Percentiles rank a stretch among this genome's conserved stretches.
Evolutionary conservation across 2,797 vertebrate genomes (phyloP).

Genomic region (Decapterus maruadsi): DNA sequence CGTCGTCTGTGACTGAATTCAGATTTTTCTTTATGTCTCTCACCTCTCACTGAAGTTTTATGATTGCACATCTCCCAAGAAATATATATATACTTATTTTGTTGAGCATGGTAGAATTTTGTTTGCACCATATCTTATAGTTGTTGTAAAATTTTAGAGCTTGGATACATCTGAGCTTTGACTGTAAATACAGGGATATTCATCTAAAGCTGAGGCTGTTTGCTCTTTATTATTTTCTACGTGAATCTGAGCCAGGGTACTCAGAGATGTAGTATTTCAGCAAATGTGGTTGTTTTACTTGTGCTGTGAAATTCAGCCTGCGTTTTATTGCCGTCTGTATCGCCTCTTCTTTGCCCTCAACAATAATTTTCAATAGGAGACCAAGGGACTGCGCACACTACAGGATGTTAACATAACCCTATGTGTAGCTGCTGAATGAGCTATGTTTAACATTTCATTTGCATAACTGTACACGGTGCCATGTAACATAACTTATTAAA

Average conservation of each 20-base stretch:
- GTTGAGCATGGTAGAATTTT: neutral
- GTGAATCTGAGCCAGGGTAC: neutral
- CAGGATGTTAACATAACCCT: neutral
- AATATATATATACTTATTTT: neutral
- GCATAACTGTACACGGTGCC: neutral
- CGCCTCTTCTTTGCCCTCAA: neutral
- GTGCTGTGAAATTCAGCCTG: neutral
- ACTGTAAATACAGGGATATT: constrained; percentile 13
- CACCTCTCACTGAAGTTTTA: neutral
- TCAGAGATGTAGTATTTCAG: neutral
- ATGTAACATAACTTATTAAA: neutral
- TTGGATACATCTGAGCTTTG: neutral
- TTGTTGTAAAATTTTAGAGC: neutral
- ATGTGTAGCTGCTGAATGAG: neutral
- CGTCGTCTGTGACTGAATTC: constrained; percentile 34
- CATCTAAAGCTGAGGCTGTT: neutral
- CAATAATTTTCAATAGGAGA: neutral
- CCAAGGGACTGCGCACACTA: neutral
- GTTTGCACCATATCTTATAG: neutral
- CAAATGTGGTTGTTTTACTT: neutral
- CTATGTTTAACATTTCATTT: neutral
- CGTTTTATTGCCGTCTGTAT: neutral
- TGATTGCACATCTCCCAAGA: too few species aligned
- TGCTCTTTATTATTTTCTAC: constrained; percentile 5
- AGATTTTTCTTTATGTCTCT: constrained; percentile 7